Evolutionary conservation across 2,113 vertebrate species (phyloP), one percentile per base, ranked within the genome.

Genomic region (Nettapus auritus): DNA sequence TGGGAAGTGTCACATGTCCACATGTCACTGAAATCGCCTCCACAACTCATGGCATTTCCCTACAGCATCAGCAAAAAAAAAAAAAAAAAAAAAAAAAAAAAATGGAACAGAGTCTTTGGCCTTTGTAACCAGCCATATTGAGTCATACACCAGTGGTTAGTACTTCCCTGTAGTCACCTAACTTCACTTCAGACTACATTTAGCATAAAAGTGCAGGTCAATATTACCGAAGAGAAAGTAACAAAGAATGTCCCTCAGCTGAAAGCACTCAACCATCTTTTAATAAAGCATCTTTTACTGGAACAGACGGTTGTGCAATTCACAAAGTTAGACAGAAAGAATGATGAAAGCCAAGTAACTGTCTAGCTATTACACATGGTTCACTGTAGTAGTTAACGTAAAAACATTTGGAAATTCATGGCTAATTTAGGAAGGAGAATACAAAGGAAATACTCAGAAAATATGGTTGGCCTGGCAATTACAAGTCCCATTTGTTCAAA

Each of bases 401-500:
- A 7, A 64, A 5, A 60, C 40, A 33, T 3, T 63, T 88, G 7
- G 8, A 67, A 88, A 7, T 6, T 4, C 68, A 26, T 21, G 19
- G 26, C 46, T 38, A 82, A 73, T n/a, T 64, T 59, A 55, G 6
- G 11, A 67, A 86, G 15, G 9, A 63, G 3, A 31, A 81, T 6
- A 20, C 2, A n/a, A 64, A 82, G 11, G 74, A 53, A 79, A n/a
- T 1, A 1, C 11, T 4, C 19, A 18, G 25, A 20, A 34, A 78
- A 8, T 3, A 4, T 34, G 11, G 15, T 52, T 56, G 62, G 44
- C 11, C 25, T 69, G 23, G 40, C 0, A 1, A 31, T n/a, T 73
- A 33, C 29, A 86, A 44, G 14, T 57, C 23, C n/a, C 36, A 5
- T 48, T 67, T 40, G 69, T 66, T 3, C 7, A 55, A 11, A 19